These are phyloP conservation scores for Halichoerus grypus DNA, from an alignment of 2,113 vertebrate species.

Conservation along the genomic window DNA sequence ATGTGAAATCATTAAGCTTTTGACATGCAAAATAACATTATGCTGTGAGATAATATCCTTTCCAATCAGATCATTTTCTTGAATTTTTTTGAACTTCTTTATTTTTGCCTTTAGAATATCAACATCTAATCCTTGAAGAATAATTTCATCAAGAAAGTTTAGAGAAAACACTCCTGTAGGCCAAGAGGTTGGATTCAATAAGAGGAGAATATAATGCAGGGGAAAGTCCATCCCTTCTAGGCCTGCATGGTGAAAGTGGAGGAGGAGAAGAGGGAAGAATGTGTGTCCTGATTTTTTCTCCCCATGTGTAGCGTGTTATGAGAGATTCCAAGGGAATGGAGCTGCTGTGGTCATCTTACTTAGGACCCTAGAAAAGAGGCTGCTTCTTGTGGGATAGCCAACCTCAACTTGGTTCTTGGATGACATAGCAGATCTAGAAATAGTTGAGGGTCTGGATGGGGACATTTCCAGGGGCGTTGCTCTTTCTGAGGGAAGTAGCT, in stretches of 20 bases:
- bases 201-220: not conserved
- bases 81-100: constrained; percentile 1
- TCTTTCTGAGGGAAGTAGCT: not conserved
- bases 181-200: not conserved
- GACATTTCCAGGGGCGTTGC: not conserved
- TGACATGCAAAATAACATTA: not conserved
- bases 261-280: not conserved
- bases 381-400: not conserved
- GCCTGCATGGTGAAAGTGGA: not conserved
- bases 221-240: not conserved
- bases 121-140: not conserved
- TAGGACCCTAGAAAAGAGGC: not conserved
- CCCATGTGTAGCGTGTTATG: too few relatives aligned
- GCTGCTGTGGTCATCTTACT: not conserved
- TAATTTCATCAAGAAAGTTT: not conserved
- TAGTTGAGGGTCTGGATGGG: not conserved
- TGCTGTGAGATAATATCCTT: not conserved
- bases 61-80: constrained; percentile 7
- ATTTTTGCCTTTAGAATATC: not conserved
- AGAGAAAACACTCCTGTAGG: not conserved
- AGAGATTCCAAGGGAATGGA: not conserved
- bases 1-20: not conserved
- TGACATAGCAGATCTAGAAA: not conserved
- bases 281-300: not conserved
- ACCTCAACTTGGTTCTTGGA: not conserved